Evolutionary conservation across 2,113 vertebrate genomes (phyloP).

Genomic region (Silurus glanis): DNA sequence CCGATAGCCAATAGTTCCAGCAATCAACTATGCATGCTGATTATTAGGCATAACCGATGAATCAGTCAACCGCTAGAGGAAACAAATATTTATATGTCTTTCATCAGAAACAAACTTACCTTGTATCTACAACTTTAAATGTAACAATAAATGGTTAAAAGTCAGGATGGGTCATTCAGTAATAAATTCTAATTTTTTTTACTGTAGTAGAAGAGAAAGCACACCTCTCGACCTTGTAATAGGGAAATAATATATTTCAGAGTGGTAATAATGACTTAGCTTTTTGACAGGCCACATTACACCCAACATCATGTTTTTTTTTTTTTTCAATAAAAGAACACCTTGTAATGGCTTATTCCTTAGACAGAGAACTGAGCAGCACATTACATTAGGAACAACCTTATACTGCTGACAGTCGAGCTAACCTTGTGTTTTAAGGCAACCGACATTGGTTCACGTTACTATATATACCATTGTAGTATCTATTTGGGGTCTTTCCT

Average conservation of each 20-base stretch:
- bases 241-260: neutral
- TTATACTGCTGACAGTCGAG: neutral
- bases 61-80: neutral
- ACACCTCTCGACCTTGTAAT: neutral
- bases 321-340: neutral
- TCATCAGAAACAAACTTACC: neutral
- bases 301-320: neutral
- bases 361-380: neutral
- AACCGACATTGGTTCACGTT: neutral
- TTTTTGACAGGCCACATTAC: neutral
- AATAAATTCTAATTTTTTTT: neutral
- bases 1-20: too few species aligned
- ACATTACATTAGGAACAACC: neutral
- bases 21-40: too few species aligned
- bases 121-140: neutral
- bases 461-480: neutral
- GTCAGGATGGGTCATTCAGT: neutral
- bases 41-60: too few species aligned
- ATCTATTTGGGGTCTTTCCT: neutral
- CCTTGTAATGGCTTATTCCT: neutral
- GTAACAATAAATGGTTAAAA: neutral
- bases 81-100: neutral
- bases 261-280: neutral
- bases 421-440: neutral
- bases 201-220: neutral